Base-by-base conservation (phyloP, 2,113 vertebrate genomes). In the Datnioides undecimradiatus region DNA sequence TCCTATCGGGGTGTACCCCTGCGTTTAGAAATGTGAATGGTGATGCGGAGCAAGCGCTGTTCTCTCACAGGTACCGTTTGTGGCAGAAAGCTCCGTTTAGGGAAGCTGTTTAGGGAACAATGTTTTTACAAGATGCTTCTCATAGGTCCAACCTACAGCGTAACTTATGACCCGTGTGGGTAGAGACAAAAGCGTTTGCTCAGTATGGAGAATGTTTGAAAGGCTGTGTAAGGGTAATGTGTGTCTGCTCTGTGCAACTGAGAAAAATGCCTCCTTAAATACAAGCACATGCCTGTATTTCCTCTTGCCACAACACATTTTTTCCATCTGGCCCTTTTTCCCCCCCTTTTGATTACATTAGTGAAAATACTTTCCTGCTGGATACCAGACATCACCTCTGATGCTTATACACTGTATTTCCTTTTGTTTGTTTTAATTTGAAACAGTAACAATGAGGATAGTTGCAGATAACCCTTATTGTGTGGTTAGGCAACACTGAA, bases 221-320 rank as follows among this genome's bases (percentile, higher is more conserved):
- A 55, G 72, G n/a, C 67, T 77, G 46, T 72, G 60, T 75, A 55
- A 86, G 67, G 59, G 68, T 49, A 52, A 64, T 52, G 38, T 36
- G 23, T 72, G 79, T 84, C 66, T 84, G 78, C 63, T 54, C n/a
- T 58, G 36, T 62, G 55, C 49, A 72, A 80, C 82, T 64, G 13
- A 49, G 52, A 67, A 72, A 66, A 83, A 76, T 46, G 54, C 43
- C 66, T 74, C 55, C 69, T 74, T 77, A 87, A 88, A 73, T 45
- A 36, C 46, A 84, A 88, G 38, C 86, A 84, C 81, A 90, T 80
- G 83, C 46, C 78, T 87, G 43, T 48, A 38, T 79, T 76, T 81
- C 60, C 49, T 65, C 55, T 76, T 4, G 40, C 80, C 19, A 29
- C 72, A 68, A 77, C 72, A 82, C 58, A 45, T 88, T 75, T 83